Conservation (phyloP, 2,888 invertebrate species). For the Argynnis bischoffii region DNA sequence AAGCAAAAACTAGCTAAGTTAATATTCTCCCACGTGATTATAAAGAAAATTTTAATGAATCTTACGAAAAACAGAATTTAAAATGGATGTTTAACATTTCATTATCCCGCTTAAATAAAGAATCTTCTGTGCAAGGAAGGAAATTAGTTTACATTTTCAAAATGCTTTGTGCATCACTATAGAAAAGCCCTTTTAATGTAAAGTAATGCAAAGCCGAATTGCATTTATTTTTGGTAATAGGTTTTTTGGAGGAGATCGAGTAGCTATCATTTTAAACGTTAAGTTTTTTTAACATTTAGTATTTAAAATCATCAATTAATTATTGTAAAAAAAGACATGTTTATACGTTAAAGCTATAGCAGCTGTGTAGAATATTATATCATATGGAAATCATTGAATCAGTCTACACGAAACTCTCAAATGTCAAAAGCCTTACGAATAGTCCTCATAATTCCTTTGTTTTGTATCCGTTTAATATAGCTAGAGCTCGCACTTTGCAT, state of each 20-base stretch:
- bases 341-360: too few relatives aligned
- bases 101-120: constrained; percentile 29
- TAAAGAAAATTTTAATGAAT: constrained; percentile 29
- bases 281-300: too few relatives aligned
- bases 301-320: too few relatives aligned
- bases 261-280: not conserved
- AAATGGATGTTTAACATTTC: constrained; percentile 31
- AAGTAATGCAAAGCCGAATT: constrained; percentile 22
- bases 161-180: constrained; percentile 30
- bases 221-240: constrained; percentile 22
- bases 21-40: constrained; percentile 13
- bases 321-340: too few relatives aligned
- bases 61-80: constrained; percentile 28
- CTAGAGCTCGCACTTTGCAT: constrained; percentile 35
- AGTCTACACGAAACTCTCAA: not conserved
- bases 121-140: constrained; percentile 25
- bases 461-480: constrained; percentile 38
- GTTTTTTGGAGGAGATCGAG: constrained; percentile 1
- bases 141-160: constrained; percentile 31
- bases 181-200: constrained; percentile 21
- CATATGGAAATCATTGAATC: not conserved
- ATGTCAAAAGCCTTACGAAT: constrained; percentile 32
- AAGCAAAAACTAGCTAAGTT: constrained; percentile 8
- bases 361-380: not conserved
- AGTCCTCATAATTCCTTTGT: constrained; percentile 38